Evolutionary conservation across 1,140 invertebrate genomes (phyloP).

Genomic region (Trichonephila clavipes): DNA sequence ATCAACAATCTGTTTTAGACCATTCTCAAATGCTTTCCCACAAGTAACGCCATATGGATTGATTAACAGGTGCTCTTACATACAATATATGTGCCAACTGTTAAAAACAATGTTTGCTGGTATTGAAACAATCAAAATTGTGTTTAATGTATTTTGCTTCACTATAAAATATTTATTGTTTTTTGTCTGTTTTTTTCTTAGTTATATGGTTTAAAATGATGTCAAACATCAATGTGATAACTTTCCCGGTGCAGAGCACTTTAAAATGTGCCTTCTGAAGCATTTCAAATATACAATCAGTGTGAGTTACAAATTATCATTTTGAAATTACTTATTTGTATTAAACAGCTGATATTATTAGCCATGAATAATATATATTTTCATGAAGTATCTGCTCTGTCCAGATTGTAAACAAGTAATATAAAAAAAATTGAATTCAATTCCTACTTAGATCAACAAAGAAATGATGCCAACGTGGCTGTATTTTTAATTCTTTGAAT

Average conservation of each 20-base stretch:
- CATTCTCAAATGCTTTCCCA: constrained; percentile 95
- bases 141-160: constrained; percentile 64
- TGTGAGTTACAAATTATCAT: constrained; percentile 61
- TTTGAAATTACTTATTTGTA: constrained; percentile 61
- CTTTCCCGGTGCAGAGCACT: constrained; percentile 76
- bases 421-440: background rate
- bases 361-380: constrained; percentile 54
- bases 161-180: constrained; percentile 74
- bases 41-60: constrained; percentile 85
- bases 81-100: constrained; percentile 68
- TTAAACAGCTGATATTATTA: constrained; percentile 43
- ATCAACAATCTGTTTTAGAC: constrained; percentile 93
- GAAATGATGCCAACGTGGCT: too few relatives aligned
- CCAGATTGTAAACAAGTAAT: constrained; percentile 55
- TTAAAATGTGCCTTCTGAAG: constrained; percentile 75
- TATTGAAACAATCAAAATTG: constrained; percentile 76
- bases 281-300: constrained; percentile 64
- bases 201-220: constrained; percentile 75
- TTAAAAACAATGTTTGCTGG: constrained; percentile 62
- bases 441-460: too few relatives aligned
- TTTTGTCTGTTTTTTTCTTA: constrained; percentile 69
- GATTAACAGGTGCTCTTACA: constrained; percentile 75
- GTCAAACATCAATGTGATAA: constrained; percentile 77
- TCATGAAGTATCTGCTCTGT: constrained; percentile 63
- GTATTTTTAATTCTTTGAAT: too few relatives aligned